phyloP scores from a whole-genome alignment of 2,113 vertebrate species.

The Protomyctophum bolini region DNA sequence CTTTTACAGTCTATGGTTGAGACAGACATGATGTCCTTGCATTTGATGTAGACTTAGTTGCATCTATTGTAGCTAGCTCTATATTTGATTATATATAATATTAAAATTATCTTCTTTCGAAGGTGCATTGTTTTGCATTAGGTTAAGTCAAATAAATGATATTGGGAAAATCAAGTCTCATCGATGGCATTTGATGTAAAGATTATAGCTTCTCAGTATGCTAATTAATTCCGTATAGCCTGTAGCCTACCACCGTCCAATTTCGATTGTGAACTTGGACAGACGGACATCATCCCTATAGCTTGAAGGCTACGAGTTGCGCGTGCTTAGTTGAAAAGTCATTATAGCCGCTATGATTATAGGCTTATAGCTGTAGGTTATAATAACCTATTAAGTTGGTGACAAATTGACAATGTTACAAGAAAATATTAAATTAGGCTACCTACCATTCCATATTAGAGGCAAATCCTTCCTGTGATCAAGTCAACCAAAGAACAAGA shows the following conservation, averaged over 20 bases:
- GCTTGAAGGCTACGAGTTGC: conserved; percentile 24
- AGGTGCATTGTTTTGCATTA: too few species aligned
- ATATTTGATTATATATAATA: neutral
- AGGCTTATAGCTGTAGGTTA: conserved; percentile 5
- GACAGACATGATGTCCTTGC: too few species aligned
- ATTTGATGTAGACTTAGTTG: too few species aligned
- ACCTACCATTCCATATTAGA: too few species aligned
- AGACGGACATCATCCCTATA: conserved; percentile 16
- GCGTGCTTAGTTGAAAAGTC: conserved; percentile 29
- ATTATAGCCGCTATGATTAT: neutral
- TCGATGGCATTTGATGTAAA: neutral
- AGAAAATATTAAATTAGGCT: too few species aligned
- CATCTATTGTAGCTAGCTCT: neutral
- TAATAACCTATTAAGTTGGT: conserved; percentile 21
- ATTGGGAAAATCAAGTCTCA: neutral
- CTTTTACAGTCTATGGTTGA: neutral
- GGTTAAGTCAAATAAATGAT: neutral
- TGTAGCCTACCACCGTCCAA: neutral
- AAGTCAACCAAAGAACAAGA: too few species aligned
- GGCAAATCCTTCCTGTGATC: too few species aligned
- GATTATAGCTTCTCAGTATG: neutral
- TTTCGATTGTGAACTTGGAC: conserved; percentile 34
- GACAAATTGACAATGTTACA: too few species aligned
- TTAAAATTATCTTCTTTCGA: neutral
- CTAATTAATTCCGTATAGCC: neutral